Evolutionary conservation across 2,888 invertebrate genomes (phyloP), one percentile per base, ranked within the genome.

Genomic region (Noctua pronuba): DNA sequence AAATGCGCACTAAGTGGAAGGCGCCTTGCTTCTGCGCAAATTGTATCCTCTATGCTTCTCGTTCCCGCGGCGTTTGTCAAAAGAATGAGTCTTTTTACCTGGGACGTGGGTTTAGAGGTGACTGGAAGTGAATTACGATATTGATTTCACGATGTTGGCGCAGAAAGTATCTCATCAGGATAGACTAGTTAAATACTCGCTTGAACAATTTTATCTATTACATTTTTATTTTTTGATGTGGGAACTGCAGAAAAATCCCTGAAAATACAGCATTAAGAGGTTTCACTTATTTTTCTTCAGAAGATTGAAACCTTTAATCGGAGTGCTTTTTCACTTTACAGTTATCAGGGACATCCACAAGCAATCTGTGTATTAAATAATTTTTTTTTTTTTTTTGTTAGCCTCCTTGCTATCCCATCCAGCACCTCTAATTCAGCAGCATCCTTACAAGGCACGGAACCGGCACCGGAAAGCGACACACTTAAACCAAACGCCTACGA

Each of bases 41-140:
- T 95, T 95, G 94, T 94, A 92, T 93, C 93, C 93, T 89, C 89
- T 80, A 81, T 88, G 91, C 79, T 88, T 85, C 88, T 88, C 88
- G 87, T 88, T 83, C 89, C 83, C 86, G 87, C 85, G 88, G 91
- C 92, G 92, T 93, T 95, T 93, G 92, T 94, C 94, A 94, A 94
- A 94, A 93, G 93, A 95, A 94, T 92, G 92, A 93, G 92, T 93
- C 89, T 92, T 94, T 94, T 93, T 92, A 90, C 92, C 88, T 86
- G 82, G 58, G 31, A 74, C 73, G 24, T 38, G 55, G 73, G 74
- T 64, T 66, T 74, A 64, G 11, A 3, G 16, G 0, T 4, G 13
- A 77, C 85, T 88, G 52, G 87, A 88, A 77, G 58, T 62, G 83
- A 64, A 66, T 52, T 31, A 28, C 4, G 8, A 28, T 77, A 38